Percentiles rank a stretch among this genome's conserved stretches.
These are phyloP conservation scores for Muschampia plurimacula DNA, from an alignment of 2,888 invertebrate species.

Conservation along the genomic window DNA sequence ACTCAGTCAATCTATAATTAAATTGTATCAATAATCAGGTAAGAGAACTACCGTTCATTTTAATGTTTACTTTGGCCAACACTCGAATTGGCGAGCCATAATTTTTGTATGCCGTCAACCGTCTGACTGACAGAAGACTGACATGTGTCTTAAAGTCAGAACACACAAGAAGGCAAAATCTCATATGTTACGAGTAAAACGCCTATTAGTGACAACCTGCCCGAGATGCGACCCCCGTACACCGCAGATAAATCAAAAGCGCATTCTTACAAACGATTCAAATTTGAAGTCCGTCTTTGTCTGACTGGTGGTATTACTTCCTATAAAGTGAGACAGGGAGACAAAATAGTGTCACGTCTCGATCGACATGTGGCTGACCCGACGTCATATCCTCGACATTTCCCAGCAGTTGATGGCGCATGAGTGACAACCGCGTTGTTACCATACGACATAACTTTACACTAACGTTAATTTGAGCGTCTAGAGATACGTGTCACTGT, in stretches of 20 bases:
- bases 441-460: constrained; percentile 77
- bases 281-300: constrained; percentile 75
- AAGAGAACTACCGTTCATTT: constrained; percentile 60
- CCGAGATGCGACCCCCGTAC: constrained; percentile 74
- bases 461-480: constrained; percentile 79
- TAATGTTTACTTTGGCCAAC: constrained; percentile 75
- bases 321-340: constrained; percentile 74
- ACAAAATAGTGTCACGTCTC: constrained; percentile 79
- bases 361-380: constrained; percentile 81
- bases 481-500: constrained; percentile 70
- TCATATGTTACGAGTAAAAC: constrained; percentile 74
- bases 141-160: constrained; percentile 70
- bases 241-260: constrained; percentile 72
- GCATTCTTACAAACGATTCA: constrained; percentile 68
- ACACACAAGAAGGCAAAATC: constrained; percentile 80
- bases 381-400: constrained; percentile 78
- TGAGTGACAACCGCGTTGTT: constrained; percentile 79
- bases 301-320: constrained; percentile 67
- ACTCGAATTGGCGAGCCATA: constrained; percentile 61
- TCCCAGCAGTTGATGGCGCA: constrained; percentile 85
- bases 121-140: constrained; percentile 67
- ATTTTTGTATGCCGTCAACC: constrained; percentile 64
- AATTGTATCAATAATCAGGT: constrained; percentile 65
- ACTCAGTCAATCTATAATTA: constrained; percentile 76
- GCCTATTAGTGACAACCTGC: constrained; percentile 84